Evolutionary conservation across 2,888 invertebrate species (phyloP), one percentile per base, ranked within the genome.

Genomic region (Hemaris fuciformis): DNA sequence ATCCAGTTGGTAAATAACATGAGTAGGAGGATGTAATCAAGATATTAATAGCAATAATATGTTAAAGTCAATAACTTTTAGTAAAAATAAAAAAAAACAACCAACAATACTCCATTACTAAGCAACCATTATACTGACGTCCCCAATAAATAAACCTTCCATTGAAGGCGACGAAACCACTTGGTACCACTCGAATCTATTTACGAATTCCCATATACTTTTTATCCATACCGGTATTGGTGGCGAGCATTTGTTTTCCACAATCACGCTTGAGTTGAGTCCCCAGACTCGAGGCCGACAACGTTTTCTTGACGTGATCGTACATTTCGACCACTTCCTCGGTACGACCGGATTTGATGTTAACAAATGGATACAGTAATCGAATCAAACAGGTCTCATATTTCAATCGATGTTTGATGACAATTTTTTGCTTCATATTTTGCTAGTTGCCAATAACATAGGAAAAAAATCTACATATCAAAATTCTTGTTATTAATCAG

Each of bases 301-400:
- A 67, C 67, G 75, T 82, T 85, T 85, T 85, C 86, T 84, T 78
- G 73, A 76, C 74, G 74, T 71, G 67, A 69, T 68, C 69, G 66
- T 64, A 69, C 65, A 72, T 71, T 68, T 73, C 69, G 58, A 43
- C 23, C 25, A 80, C 75, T 81, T 81, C 81, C 80, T 77, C 64
- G 18, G 13, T 60, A 27, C 13, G 10, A 22, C 38, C 38, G 41
- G 7, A 25, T 27, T 59, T 53, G n/a, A n/a, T n/a, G 46, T 48
- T 23, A 3, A 34, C 46, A 27, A n/a, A n/a, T 6, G 34, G 13
- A 59, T 38, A 48, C 20, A n/a, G 20, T 48, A 18, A 38, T 23
- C 34, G 57, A 23, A 23, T 53, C 56, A 60, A 43, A 34, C 61
- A 58, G 57, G 48, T 27, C 18, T 41, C 25, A 38, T 56, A 61